Evolutionary conservation across 2,113 vertebrate species (phyloP), one percentile per base, ranked within the genome.

Genomic region (Chascanopsetta lugubris): DNA sequence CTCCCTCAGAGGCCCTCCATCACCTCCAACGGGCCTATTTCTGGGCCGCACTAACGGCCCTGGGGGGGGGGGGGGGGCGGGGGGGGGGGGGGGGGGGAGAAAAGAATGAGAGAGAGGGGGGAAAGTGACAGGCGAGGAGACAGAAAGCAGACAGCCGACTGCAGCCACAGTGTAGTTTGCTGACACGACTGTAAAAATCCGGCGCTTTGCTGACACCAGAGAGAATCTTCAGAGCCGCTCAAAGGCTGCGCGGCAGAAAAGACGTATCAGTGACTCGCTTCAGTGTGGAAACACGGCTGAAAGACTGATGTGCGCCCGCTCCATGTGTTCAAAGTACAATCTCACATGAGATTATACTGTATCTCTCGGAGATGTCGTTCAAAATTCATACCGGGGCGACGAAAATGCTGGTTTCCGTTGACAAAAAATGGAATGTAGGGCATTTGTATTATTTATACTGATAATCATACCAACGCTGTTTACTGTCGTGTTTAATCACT

Each of bases 11-110:
- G 70, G 67, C 81, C 62, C 59, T 87, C 80, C 76, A 86, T 91
- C 85, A 84, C 79, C 69, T 87, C 77, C 80, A 82, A 53, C 34
- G 61, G 75, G 72, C 46, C 72, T 84, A 76, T 90, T 86, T 88
- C 89, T 82, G 76, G 75, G 62, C 20, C 27, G 58, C 58, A 77
- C 61, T 72, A 72, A 83, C 30, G 21, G 73, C 74, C 57, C 67
- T 20, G 34, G 51, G 60, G 75, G 59, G 72, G n/a, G 36, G 17
- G 48, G 4, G 51, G 26, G 66, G 46, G 29, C 13, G n/a, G 40
- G 24, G 66, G 26, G 34, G 12, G 15, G 47, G 25, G 18, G 8
- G 48, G 43, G 45, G 2, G 55, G 18, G 60, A 27, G 20, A 38
- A 65, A 25, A 59, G 46, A 75, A 72, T 36, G 29, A 48, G 29